These are phyloP conservation scores for Lagopus muta DNA, from an alignment of 2,113 vertebrate genomes.

Conservation along the genomic window DNA sequence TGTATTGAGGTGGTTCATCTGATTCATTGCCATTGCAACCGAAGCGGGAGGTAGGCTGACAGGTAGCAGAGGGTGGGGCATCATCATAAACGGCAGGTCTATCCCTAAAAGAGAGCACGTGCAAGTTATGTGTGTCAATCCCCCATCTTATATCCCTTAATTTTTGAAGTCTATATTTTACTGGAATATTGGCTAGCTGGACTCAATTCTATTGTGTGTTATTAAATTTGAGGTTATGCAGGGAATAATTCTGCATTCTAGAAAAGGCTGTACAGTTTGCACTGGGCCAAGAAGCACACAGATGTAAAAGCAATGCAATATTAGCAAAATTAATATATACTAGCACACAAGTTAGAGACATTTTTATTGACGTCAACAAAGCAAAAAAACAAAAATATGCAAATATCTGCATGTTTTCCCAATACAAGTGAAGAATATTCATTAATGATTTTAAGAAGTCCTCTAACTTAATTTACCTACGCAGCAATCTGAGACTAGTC, in stretches of 20 bases:
- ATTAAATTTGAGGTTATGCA: background rate
- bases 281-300: background rate
- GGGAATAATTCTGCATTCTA: background rate
- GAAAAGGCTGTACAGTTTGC: background rate
- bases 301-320: background rate
- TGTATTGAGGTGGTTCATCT: constrained; percentile 94
- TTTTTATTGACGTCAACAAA: background rate
- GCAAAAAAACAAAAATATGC: background rate
- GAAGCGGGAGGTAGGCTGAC: constrained; percentile 92
- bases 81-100: constrained; percentile 94
- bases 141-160: background rate
- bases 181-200: background rate
- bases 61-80: constrained; percentile 92
- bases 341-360: accelerated
- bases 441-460: background rate
- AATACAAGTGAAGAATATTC: background rate
- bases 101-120: constrained; percentile 80
- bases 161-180: background rate
- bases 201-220: accelerated
- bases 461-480: background rate
- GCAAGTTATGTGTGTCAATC: background rate
- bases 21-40: constrained; percentile 94
- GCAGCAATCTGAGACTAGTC: background rate
- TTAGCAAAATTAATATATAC: background rate
- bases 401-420: background rate